Percentiles rank a stretch among this genome's conserved stretches.
Conservation (phyloP, 2,888 invertebrate genomes). For the Nemurella pictetii region DNA sequence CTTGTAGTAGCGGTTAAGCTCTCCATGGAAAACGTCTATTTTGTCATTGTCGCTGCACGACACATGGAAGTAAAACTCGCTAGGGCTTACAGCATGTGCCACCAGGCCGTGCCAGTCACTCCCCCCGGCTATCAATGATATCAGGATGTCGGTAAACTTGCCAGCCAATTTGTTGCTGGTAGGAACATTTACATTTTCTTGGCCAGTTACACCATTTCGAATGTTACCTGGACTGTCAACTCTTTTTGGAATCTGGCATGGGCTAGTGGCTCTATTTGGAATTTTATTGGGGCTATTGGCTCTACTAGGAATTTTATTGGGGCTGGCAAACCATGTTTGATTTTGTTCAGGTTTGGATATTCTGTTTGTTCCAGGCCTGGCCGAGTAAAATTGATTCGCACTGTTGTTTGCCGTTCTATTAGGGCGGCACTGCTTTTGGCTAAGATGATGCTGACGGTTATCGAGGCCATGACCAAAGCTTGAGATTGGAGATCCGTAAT, state of each 20-base stretch:
- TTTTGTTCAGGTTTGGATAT: no score
- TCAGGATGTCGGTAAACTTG: neutral
- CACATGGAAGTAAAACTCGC: constrained; percentile 32
- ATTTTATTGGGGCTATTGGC: neutral
- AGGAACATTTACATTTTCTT: no score
- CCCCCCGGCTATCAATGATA: neutral
- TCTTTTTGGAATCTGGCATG: no score
- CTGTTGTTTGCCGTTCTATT: no score
- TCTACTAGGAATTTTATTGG: neutral
- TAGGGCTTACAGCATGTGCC: constrained; percentile 14
- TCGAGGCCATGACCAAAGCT: no score
- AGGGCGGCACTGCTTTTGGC: no score
- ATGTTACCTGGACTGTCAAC: neutral
- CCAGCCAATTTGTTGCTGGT: no score
- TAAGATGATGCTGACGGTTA: no score
- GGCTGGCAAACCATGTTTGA: no score
- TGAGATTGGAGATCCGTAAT: no score
- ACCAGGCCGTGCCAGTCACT: neutral
- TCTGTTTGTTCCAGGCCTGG: no score
- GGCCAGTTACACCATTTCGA: neutral
- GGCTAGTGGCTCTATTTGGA: neutral
- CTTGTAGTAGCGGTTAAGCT: neutral
- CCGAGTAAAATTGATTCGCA: no score
- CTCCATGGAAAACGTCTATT: neutral
- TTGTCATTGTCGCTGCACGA: neutral